A percentile compares a stretch with the other conserved stretches of the same genome.
phyloP scores from a whole-genome alignment of 1,140 invertebrate genomes.

The Macrobrachium rosenbergii region DNA sequence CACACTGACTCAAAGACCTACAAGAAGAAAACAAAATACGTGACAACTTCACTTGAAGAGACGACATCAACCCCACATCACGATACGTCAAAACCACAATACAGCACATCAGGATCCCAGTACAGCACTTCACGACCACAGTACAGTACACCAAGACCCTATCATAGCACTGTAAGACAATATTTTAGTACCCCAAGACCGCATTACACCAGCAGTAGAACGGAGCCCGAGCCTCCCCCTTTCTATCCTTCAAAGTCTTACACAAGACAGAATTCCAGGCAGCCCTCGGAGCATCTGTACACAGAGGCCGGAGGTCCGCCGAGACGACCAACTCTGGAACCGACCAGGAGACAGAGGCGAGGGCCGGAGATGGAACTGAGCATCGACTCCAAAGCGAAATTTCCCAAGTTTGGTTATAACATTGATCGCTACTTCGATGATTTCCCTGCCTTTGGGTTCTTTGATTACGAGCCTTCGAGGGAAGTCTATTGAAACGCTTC shows the following conservation, averaged over 20 bases:
- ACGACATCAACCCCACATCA: too few relatives aligned
- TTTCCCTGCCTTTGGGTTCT: conserved; percentile 41
- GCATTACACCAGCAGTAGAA: not conserved
- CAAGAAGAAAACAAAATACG: too few relatives aligned
- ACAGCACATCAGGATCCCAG: too few relatives aligned
- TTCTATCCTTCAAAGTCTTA: not conserved
- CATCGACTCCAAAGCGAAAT: conserved; percentile 1
- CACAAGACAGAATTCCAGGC: not conserved
- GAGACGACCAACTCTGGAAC: not conserved
- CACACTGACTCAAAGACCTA: too few relatives aligned
- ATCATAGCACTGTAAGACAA: not conserved
- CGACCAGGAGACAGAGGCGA: conserved; percentile 21
- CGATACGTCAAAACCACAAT: too few relatives aligned
- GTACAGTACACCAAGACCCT: too few relatives aligned
- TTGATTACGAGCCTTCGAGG: conserved; percentile 20
- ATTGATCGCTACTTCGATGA: conserved; percentile 37
- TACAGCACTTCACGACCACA: too few relatives aligned
- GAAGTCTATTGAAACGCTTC: not conserved
- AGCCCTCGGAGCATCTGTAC: not conserved
- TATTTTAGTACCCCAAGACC: not conserved
- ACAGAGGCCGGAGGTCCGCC: not conserved
- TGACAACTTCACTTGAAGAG: too few relatives aligned
- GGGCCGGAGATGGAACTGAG: conserved; percentile 21
- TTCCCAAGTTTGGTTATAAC: conserved; percentile 45
- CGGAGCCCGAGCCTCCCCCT: not conserved